These are phyloP conservation scores for Eueides isabella DNA, from an alignment of 1,140 invertebrate species.

Conservation along the genomic window DNA sequence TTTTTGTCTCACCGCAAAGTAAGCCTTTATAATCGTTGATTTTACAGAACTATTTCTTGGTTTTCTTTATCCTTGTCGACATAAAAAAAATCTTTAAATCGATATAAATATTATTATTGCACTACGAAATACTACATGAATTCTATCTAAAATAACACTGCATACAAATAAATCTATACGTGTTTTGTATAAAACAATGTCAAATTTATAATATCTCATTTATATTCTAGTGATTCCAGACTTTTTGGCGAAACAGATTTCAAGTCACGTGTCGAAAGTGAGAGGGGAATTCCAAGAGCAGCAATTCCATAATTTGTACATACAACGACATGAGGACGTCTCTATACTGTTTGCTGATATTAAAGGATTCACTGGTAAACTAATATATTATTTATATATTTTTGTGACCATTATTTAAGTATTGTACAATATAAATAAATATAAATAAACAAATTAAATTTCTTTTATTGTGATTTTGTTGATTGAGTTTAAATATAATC, in stretches of 20 bases:
- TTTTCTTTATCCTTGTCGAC: no score
- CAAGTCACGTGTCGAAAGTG: conserved; percentile 92
- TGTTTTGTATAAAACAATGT: neutral
- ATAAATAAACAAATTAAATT: no score
- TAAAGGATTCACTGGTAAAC: conserved; percentile 95
- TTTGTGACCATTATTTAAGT: no score
- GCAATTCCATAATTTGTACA: conserved; percentile 99
- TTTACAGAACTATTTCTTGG: no score
- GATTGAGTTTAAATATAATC: no score
- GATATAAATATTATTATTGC: neutral
- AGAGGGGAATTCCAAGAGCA: conserved; percentile 88
- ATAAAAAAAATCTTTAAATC: no score
- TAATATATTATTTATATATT: neutral
- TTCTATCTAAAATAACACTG: neutral
- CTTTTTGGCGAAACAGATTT: conserved; percentile 97
- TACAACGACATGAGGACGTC: conserved; percentile 97
- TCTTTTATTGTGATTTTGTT: no score
- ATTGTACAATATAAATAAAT: neutral
- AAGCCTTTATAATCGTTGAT: no score
- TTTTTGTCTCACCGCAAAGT: no score
- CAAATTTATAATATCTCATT: conserved; percentile 2
- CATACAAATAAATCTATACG: neutral
- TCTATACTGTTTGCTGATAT: conserved; percentile 99
- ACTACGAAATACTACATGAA: neutral
- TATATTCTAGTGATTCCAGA: conserved; percentile 92